Evolutionary conservation across 2,797 vertebrate species (phyloP).

Genomic region (Xenopus petersii): DNA sequence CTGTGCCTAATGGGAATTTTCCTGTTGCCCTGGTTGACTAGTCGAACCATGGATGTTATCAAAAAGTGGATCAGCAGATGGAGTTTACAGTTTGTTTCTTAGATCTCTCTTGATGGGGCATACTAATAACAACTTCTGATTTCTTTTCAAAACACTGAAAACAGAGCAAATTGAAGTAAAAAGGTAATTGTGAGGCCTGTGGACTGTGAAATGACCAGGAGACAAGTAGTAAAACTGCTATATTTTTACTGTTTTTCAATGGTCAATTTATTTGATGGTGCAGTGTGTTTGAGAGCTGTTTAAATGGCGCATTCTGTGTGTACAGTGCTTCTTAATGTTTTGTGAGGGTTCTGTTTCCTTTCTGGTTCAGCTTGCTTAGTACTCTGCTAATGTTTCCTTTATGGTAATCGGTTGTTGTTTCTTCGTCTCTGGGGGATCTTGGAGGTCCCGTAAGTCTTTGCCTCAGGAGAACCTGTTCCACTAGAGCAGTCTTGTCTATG

Average conservation of each 20-base stretch:
- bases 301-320: not conserved
- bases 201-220: conserved; percentile 21
- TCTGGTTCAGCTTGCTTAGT: conserved; percentile 42
- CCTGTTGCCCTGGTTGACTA: no score
- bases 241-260: conserved; percentile 29
- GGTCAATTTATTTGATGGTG: conserved; percentile 44
- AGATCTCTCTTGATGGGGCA: no score
- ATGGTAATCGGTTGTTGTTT: conserved; percentile 25
- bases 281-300: conserved; percentile 18
- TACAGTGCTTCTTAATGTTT: conserved; percentile 16
- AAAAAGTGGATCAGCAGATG: no score
- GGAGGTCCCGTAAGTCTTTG: conserved; percentile 30
- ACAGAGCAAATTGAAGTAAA: not conserved
- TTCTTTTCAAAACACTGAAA: no score
- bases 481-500: conserved; percentile 4
- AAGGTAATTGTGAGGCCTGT: not conserved
- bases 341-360: conserved; percentile 32
- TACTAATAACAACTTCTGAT: no score
- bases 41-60: no score
- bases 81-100: no score
- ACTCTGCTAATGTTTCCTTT: conserved; percentile 28
- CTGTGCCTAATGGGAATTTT: no score
- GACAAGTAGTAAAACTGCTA: conserved; percentile 7
- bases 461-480: conserved; percentile 38
- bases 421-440: conserved; percentile 4